A percentile compares a stretch with the other conserved stretches of the same genome.
Evolutionary conservation across 2,113 vertebrate genomes (phyloP).

Genomic region (Lipophrys pholis): DNA sequence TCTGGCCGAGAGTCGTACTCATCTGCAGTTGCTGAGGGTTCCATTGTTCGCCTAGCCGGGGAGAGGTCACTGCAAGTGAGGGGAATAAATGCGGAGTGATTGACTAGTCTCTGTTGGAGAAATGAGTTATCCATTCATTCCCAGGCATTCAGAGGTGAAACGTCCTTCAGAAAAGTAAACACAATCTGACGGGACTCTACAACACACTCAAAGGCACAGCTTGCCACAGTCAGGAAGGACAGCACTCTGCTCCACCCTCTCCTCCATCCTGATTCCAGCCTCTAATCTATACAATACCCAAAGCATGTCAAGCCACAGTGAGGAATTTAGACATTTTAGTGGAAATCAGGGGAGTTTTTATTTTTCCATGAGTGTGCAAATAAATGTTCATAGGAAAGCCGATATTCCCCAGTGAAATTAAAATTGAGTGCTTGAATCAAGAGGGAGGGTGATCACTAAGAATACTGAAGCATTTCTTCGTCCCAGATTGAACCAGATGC

Average conservation of each 20-base stretch:
- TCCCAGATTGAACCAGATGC: conserved; percentile 50
- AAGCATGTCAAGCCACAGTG: neutral
- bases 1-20: conserved; percentile 74
- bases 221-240: conserved; percentile 52
- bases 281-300: conserved; percentile 8
- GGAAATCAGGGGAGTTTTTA: neutral
- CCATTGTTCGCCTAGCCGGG: conserved; percentile 71
- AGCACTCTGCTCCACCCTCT: conserved; percentile 29
- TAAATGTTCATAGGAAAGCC: neutral
- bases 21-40: conserved; percentile 71
- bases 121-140: conserved; percentile 75
- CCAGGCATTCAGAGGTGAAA: conserved; percentile 73
- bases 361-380: neutral
- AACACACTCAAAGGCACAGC: conserved; percentile 64
- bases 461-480: conserved; percentile 21
- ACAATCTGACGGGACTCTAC: conserved; percentile 70
- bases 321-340: conserved; percentile 23
- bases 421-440: conserved; percentile 17
- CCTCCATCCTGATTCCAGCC: conserved; percentile 12
- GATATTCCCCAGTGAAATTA: conserved; percentile 19
- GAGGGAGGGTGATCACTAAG: conserved; percentile 33
- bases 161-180: conserved; percentile 82
- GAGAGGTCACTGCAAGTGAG: conserved; percentile 75
- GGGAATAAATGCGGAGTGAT: conserved; percentile 79
- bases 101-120: conserved; percentile 80